A percentile compares a stretch with the other conserved stretches of the same genome.
These are phyloP conservation scores for Azorinus chamasolen DNA, from an alignment of 2,888 invertebrate species.

Conservation along the genomic window DNA sequence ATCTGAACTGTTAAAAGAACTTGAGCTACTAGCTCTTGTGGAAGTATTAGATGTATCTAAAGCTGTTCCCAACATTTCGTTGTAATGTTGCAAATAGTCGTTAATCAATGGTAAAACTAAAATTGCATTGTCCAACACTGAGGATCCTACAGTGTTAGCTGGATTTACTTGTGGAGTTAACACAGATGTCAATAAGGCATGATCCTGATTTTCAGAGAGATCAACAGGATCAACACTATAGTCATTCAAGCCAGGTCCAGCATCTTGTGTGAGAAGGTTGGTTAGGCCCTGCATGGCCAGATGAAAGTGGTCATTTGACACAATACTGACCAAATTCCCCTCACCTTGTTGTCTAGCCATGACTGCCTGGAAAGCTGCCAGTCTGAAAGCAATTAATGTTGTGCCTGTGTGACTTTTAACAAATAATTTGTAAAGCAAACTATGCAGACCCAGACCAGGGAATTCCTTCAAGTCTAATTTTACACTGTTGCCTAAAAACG, in stretches of 20 bases:
- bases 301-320: slow-evolving; percentile 60
- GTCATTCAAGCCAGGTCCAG: neutral
- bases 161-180: neutral
- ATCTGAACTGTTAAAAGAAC: slow-evolving; percentile 65
- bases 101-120: slow-evolving; percentile 74
- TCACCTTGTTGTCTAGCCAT: slow-evolving; percentile 19
- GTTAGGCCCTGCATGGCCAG: slow-evolving; percentile 67
- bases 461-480: too few relatives aligned
- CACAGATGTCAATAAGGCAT: neutral
- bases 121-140: slow-evolving; percentile 58
- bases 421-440: too few relatives aligned
- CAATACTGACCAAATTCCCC: slow-evolving; percentile 37
- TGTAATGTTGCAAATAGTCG: slow-evolving; percentile 77
- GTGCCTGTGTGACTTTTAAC: too few relatives aligned
- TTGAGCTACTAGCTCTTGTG: slow-evolving; percentile 45
- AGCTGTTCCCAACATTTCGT: slow-evolving; percentile 65
- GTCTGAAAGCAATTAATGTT: too few relatives aligned
- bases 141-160: slow-evolving; percentile 3
- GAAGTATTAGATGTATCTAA: slow-evolving; percentile 38
- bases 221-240: neutral
- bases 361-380: slow-evolving; percentile 11
- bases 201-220: neutral
- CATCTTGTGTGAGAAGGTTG: slow-evolving; percentile 31
- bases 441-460: too few relatives aligned
- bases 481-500: too few relatives aligned